Conservation (phyloP, 35 echinoderm and acorn worm genomes). For the Ophiothrix spiculata region DNA sequence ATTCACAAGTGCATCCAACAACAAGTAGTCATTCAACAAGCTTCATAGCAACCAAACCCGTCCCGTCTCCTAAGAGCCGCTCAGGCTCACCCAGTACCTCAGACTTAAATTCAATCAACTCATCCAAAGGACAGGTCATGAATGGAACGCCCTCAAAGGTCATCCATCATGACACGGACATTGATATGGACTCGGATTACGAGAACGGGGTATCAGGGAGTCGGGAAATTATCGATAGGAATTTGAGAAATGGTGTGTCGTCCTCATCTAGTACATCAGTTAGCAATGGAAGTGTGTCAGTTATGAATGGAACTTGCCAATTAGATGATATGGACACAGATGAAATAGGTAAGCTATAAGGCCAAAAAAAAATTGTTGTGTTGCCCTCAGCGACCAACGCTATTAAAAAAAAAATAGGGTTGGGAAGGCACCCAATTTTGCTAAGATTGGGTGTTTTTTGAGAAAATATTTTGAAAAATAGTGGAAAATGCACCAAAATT, state of each 20-base stretch:
- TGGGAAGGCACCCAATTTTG: too few species aligned
- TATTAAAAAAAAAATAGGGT: too few species aligned
- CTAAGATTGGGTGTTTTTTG: too few species aligned
- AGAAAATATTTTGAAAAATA: too few species aligned
- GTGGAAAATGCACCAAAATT: too few species aligned
- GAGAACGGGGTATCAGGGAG: constrained; percentile 13
- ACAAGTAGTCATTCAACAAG: constrained; percentile 1
- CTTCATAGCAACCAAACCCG: constrained; percentile 6
- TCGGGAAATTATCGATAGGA: neutral
- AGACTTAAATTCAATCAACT: constrained; percentile 74
- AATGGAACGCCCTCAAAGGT: constrained; percentile 62
- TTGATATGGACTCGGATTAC: constrained; percentile 57
- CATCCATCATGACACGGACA: constrained; percentile 43
- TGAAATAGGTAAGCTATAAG: constrained; percentile 75
- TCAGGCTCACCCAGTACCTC: constrained; percentile 53
- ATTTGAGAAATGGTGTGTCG: constrained; percentile 21
- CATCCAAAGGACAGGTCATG: constrained; percentile 74
- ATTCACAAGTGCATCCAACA: neutral
- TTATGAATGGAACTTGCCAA: constrained; percentile 77
- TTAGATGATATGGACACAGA: constrained; percentile 92
- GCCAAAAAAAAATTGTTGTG: too few species aligned
- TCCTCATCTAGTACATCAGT: constrained; percentile 44
- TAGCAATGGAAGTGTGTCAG: constrained; percentile 63
- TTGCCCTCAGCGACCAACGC: too few species aligned
- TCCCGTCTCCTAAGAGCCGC: neutral